phyloP scores from a whole-genome alignment of 2,888 invertebrate species.

The Piscicola geometra region DNA sequence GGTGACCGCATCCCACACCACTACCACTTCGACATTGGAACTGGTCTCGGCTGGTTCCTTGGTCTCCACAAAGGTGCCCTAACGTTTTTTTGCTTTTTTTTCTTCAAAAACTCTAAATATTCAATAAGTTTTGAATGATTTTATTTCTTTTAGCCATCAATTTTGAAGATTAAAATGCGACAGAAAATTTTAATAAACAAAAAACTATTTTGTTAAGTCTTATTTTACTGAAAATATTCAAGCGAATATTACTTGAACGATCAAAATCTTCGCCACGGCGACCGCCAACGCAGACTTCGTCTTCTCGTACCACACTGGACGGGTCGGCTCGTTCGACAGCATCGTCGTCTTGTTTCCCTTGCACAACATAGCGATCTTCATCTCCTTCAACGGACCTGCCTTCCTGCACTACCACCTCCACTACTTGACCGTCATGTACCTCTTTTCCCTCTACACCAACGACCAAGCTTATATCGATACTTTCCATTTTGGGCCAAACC shows the following conservation, averaged over 20 bases:
- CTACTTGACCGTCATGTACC: not conserved
- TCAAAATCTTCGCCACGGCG: no score
- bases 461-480: not conserved
- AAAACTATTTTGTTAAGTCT: no score
- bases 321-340: slow-evolving; percentile 51
- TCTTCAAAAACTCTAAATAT: not conserved
- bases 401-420: slow-evolving; percentile 23
- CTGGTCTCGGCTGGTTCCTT: slow-evolving; percentile 19
- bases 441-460: not conserved
- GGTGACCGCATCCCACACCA: not conserved
- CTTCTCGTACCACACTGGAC: slow-evolving; percentile 45
- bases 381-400: slow-evolving; percentile 50
- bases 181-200: no score
- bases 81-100: not conserved
- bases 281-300: no score
- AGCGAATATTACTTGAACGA: no score
- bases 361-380: slow-evolving; percentile 49
- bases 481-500: not conserved
- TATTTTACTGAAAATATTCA: no score
- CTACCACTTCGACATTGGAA: not conserved
- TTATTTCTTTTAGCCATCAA: slow-evolving; percentile 1
- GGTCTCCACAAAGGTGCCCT: slow-evolving; percentile 18
- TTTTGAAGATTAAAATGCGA: no score
- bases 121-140: not conserved
- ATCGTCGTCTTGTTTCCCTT: slow-evolving; percentile 52